Conservation (phyloP, 2,113 vertebrate genomes). For the Burhinus oedicnemus region DNA sequence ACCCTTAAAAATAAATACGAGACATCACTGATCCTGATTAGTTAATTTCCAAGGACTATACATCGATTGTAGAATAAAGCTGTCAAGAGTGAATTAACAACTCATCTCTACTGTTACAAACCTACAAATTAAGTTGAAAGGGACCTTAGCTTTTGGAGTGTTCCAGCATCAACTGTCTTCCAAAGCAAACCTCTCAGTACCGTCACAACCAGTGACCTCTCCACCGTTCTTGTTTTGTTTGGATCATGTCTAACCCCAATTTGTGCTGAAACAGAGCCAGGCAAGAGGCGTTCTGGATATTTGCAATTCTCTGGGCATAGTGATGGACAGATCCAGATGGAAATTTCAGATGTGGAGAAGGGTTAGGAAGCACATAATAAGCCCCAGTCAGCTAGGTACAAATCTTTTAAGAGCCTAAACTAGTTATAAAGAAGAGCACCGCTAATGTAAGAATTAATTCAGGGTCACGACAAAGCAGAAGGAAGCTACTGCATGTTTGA, state of each 20-base stretch:
- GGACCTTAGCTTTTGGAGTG: neutral
- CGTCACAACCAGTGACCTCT: neutral
- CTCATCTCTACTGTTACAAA: neutral
- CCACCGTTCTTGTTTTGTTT: neutral
- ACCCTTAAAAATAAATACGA: conserved; percentile 13
- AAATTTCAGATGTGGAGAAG: neutral
- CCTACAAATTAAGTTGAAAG: conserved; percentile 22
- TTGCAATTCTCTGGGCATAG: neutral
- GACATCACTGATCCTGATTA: neutral
- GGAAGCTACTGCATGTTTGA: neutral
- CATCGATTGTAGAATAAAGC: neutral
- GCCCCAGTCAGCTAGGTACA: neutral
- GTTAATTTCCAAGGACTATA: conserved; percentile 36
- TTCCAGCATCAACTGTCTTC: neutral
- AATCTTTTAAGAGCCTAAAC: neutral
- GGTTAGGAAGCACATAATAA: neutral
- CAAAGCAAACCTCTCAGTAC: neutral
- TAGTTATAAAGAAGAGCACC: neutral
- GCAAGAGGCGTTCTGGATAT: neutral
- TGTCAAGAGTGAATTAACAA: conserved; percentile 16
- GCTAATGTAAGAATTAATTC: conserved; percentile 14
- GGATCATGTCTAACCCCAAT: neutral
- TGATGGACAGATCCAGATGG: neutral
- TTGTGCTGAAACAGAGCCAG: neutral
- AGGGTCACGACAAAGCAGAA: neutral